Conservation (phyloP, 2,888 invertebrate species). For the Deilephila porcellus region DNA sequence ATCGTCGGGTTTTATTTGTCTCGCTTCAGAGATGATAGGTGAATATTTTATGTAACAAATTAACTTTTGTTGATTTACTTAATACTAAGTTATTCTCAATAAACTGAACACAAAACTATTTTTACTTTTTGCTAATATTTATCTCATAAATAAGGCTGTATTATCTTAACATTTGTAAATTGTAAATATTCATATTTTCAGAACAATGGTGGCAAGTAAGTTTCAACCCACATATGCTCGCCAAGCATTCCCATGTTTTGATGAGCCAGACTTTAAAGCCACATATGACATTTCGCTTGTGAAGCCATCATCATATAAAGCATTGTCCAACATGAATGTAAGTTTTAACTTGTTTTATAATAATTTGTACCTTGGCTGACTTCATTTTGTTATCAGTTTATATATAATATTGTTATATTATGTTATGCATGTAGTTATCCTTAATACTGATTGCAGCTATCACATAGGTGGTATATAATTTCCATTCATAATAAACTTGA, state of each 20-base stretch:
- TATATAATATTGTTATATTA: too few relatives aligned
- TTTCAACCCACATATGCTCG: slow-evolving; percentile 98
- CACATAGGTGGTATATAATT: too few relatives aligned
- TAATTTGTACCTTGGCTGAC: background rate
- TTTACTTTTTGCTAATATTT: background rate
- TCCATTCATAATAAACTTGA: too few relatives aligned
- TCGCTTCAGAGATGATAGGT: slow-evolving; percentile 83
- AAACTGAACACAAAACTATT: background rate
- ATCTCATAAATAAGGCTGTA: background rate
- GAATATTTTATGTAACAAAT: slow-evolving; percentile 27
- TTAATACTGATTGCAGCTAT: too few relatives aligned
- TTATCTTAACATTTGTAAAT: background rate
- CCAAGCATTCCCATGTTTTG: slow-evolving; percentile 97
- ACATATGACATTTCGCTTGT: slow-evolving; percentile 91
- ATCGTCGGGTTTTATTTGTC: slow-evolving; percentile 91
- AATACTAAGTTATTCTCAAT: background rate
- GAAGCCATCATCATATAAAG: slow-evolving; percentile 89
- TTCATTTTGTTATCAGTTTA: too few relatives aligned
- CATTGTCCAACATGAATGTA: slow-evolving; percentile 95
- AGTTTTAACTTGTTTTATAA: slow-evolving; percentile 47
- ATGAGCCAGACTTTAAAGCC: slow-evolving; percentile 96
- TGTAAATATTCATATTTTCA: slow-evolving; percentile 66
- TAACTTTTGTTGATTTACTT: background rate
- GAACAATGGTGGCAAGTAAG: slow-evolving; percentile 94
- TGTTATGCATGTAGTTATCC: too few relatives aligned